Base-by-base conservation (phyloP, 1,140 invertebrate species). In the Sarcophaga bullata region DNA sequence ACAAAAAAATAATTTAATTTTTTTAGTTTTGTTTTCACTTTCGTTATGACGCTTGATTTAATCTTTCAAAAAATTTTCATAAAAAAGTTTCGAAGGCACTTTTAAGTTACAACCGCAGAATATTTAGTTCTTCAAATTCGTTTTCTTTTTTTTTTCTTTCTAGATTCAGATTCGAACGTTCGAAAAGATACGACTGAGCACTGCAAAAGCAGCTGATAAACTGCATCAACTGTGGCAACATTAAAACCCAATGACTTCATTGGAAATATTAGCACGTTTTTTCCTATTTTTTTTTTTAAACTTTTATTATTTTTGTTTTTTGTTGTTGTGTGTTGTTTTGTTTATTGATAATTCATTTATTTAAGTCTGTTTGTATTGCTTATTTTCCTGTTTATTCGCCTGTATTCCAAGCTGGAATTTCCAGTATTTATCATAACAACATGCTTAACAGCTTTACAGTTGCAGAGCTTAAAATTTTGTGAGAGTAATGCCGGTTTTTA, bases 161-260 rank as follows among this genome's bases (percentile, higher is more conserved):
- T 37, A 37, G 25, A 37, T 37, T 37, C 25, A 25, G 3, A 37
- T 10, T 78, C 75, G 48, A 78, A 78, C 48, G 48, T 52, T 52
- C 48, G 75, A 78, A 50, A 78, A 50, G 48, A 78, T 50, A 78
- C 75, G 75, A 78, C 75, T 78, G 48, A 52, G 75, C 75, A 78
- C 75, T 78, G 75, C 75, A 78, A 78, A 50, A 15, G 75, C 48
- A 78, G 75, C 75, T 78, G 75, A 78, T 78, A 50, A 78, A 78
- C 75, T 78, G 75, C 75, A 78, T 78, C 75, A 78, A 78, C 48
- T 78, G 75, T 78, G 75, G 75, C 75, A 78, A 78, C 75, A 78
- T 78, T 78, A 48, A 78, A 50, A 78, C 48, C 75, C 75, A 78
- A 78, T 78, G 75, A 78, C 75, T 78, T 25, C 75, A 78, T 78